Evolutionary conservation across 2,797 vertebrate species (phyloP), one percentile per base, ranked within the genome.

Genomic region (Mergus octosetaceus): DNA sequence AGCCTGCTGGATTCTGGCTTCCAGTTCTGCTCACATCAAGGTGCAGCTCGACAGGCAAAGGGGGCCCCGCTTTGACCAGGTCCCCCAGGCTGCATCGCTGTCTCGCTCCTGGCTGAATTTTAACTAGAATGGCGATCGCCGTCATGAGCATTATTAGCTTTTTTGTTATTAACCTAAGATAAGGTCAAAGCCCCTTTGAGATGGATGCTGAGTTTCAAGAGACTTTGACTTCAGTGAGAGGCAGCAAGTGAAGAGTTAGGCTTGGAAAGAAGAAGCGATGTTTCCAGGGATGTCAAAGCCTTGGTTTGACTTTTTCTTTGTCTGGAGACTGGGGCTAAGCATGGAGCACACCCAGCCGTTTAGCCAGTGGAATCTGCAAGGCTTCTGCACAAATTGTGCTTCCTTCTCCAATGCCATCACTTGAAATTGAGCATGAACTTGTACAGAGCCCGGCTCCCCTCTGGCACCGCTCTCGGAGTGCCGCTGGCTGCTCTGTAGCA

Each of bases 401-500:
- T 34, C 49, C 36, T 84, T 49, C 53, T 75, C 61, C 11, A n/a
- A 5, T 4, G 34, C 21, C 2, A 21, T 43, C 43, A 6, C 28
- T 57, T 24, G 32, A 54, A 81, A 69, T 13, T 34, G 38, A 36
- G 34, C 13, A 2, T 24, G 49, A 49, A 32, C 15, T 60, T 39
- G 8, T 7, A 2, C n/a, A 30, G 56, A 81, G 38, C 61, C 25
- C 38, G 21, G 38, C 34, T 72, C 43, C 19, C 4, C 60, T 38
- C 56, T 47, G 39, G 32, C 16, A 13, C 71, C 7, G 16, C 70
- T 39, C 9, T 39, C 5, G 3, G 51, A 39, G 45, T 25, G 45
- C 53, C 1, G 2, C 32, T 2, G 3, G 61, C 51, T 0, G 1
- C 61, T 36, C 78, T 2, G 2, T 15, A 30, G 61, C 34, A 43